Conservation (phyloP, 1,140 invertebrate genomes). For the Platorchestia sp. region DNA sequence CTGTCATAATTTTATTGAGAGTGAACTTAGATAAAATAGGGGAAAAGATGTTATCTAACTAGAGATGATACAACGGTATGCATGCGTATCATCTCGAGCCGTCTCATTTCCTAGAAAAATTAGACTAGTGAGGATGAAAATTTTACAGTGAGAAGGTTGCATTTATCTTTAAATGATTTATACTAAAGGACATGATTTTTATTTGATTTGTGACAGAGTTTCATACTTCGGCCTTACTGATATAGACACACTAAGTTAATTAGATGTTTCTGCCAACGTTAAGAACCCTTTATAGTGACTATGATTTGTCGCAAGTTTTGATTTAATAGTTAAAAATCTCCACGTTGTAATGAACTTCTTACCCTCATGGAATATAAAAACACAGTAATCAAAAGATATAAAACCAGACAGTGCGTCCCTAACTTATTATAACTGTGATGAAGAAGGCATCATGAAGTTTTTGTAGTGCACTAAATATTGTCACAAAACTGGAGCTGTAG, state of each 20-base stretch:
- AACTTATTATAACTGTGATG: background rate
- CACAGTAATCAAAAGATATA: background rate
- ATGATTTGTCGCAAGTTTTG: background rate
- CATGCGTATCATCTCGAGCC: background rate
- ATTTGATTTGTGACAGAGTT: background rate
- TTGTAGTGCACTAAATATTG: background rate
- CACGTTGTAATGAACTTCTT: background rate
- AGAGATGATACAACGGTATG: background rate
- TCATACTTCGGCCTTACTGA: background rate
- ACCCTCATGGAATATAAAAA: background rate
- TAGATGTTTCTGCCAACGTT: background rate
- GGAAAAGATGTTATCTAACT: background rate
- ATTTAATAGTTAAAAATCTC: background rate
- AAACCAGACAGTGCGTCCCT: background rate
- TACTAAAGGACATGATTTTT: background rate
- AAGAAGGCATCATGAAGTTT: background rate
- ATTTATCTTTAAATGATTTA: background rate
- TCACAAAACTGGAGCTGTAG: background rate
- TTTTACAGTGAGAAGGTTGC: background rate
- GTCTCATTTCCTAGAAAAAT: background rate
- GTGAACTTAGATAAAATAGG: background rate
- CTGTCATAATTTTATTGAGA: background rate
- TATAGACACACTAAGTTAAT: background rate
- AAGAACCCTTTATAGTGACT: background rate
- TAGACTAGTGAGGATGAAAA: background rate